Percentiles rank a stretch among this genome's conserved stretches.
Evolutionary conservation across 2,113 vertebrate species (phyloP).

Genomic region (Tauraco erythrolophus): DNA sequence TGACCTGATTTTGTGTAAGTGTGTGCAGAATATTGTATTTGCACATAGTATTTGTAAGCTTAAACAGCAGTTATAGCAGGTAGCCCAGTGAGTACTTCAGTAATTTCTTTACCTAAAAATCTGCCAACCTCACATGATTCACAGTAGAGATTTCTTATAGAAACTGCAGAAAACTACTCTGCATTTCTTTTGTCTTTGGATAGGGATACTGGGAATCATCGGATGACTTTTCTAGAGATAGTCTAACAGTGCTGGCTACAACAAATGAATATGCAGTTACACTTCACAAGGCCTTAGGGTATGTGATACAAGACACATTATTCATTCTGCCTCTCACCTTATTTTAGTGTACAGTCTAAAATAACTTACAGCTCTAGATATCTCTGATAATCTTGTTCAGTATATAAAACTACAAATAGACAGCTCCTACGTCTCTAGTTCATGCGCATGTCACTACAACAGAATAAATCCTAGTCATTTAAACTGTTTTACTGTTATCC

Average conservation of each 20-base stretch:
- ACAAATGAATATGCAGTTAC: fast-evolving
- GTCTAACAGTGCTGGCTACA: not conserved
- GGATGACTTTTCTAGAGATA: not conserved
- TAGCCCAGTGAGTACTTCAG: not conserved
- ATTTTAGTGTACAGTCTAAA: not conserved
- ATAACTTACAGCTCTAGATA: not conserved
- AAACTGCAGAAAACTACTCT: not conserved
- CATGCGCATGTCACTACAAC: not conserved
- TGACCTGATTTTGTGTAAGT: not conserved
- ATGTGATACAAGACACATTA: not conserved
- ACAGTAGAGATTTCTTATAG: not conserved
- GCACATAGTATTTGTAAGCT: not conserved
- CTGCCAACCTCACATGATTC: not conserved
- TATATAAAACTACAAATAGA: not conserved
- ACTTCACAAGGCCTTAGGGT: not conserved
- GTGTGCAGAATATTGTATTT: not conserved
- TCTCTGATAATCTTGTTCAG: not conserved
- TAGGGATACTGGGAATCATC: not conserved
- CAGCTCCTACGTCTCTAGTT: not conserved
- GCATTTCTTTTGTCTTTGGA: not conserved
- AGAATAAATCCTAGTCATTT: not conserved
- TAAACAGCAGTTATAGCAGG: not conserved
- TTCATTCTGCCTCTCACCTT: not conserved
- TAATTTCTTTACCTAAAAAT: not conserved
- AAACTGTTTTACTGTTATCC: not conserved